Evolutionary conservation across 2,113 vertebrate genomes (phyloP), one percentile per base, ranked within the genome.

Genomic region (Sceloporus undulatus): DNA sequence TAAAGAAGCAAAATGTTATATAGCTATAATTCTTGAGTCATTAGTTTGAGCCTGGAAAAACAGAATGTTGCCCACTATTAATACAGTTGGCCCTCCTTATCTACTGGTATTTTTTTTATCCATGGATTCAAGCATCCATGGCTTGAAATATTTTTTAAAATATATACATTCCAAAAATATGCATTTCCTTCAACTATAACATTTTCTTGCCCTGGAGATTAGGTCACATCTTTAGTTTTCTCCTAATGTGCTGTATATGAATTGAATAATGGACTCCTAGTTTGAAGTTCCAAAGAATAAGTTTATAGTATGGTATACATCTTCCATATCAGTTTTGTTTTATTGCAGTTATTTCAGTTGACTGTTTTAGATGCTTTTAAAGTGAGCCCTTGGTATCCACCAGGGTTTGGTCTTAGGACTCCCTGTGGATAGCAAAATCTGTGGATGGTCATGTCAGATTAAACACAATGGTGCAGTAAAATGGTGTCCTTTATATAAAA

Each of bases 1-100:
- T 5, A 83, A 89, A 93, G 18, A 8, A 91, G 40, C 3, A 85
- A 84, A 89, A 84, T 52, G 9, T 48, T 83, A 13, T 56, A 71
- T 8, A 29, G 1, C 16, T 56, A 34, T 19, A 84, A 59, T 74
- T 74, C 70, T 56, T 54, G 52, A 42, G 82, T 48, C 13, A 48
- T 8, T 16, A 70, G 13, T 74, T 59, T 56, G 18, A 66, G 19
- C 23, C 59, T 40, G 34, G 54, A 40, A 85, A 25, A 91, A 7
- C 0, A 10, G n/a, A 5, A 29, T 8, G 62, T 86, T 27, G 25
- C 16, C 40, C 27, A 11, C 66, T 73, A 68, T 66, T 8, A 82
- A 14, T 4, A 66, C 2, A 10, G 19, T 10, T 59, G 56, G 14
- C 2, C 14, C 14, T 14, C 56, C 10, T 59, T 9, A 13, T 9